These are phyloP conservation scores for Musca vetustissima DNA, from an alignment of 1,140 invertebrate genomes.

Conservation along the genomic window DNA sequence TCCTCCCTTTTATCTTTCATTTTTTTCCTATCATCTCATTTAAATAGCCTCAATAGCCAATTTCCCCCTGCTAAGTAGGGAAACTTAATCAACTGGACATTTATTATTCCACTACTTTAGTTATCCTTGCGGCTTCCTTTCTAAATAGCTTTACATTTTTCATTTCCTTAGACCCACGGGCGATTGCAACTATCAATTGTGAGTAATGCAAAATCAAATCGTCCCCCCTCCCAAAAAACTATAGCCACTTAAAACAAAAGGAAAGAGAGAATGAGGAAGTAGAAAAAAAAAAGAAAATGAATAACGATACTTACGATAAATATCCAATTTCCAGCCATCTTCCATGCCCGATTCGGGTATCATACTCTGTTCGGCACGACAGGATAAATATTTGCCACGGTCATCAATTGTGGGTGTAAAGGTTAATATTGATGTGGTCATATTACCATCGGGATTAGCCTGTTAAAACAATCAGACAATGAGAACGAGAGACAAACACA, in stretches of 20 bases:
- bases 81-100: no score
- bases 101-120: no score
- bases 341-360: conserved; percentile 75
- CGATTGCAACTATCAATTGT: no score
- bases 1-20: no score
- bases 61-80: no score
- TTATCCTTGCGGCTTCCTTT: no score
- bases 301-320: conserved; percentile 78
- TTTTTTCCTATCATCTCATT: no score
- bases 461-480: conserved; percentile 50
- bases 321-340: conserved; percentile 82
- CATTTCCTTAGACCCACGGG: no score
- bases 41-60: no score
- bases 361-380: conserved; percentile 73
- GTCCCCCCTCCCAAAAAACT: no score
- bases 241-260: neutral
- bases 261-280: no score
- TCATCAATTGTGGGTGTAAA: conserved; percentile 83
- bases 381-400: conserved; percentile 78
- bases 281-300: neutral
- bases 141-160: no score
- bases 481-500: neutral
- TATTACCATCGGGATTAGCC: conserved; percentile 78
- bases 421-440: conserved; percentile 78
- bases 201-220: neutral